phyloP scores from a whole-genome alignment of 2,797 vertebrate species.

The Acridotheres tristis region DNA sequence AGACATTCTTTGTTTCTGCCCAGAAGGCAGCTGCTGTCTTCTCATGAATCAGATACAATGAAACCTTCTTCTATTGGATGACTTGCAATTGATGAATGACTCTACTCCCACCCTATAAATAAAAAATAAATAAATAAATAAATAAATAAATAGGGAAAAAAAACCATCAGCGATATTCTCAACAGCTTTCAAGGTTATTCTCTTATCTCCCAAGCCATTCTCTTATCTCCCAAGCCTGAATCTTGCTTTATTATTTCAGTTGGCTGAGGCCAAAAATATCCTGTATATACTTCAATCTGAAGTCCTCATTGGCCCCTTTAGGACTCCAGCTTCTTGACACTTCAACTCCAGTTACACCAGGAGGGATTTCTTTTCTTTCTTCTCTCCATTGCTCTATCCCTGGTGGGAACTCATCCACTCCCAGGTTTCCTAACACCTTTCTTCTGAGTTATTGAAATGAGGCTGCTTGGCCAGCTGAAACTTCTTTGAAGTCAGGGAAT shows the following conservation, averaged over 20 bases:
- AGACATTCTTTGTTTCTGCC: neutral
- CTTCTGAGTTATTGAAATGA: conserved; percentile 58
- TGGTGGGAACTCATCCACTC: conserved; percentile 4
- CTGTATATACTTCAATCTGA: neutral
- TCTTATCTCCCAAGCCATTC: neutral
- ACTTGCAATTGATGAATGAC: neutral
- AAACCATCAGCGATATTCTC: neutral
- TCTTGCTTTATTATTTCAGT: neutral
- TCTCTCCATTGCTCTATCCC: neutral
- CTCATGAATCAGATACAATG: neutral
- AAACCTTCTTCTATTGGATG: neutral
- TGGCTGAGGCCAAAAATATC: neutral
- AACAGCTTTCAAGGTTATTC: neutral
- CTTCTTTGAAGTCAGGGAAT: conserved; percentile 54
- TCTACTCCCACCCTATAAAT: neutral
- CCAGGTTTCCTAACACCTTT: conserved; percentile 30
- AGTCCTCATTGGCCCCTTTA: neutral
- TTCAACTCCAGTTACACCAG: neutral
- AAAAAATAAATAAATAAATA: neutral
- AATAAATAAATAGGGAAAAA: neutral
- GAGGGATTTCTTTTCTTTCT: conserved; percentile 29
- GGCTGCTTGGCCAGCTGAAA: conserved; percentile 41
- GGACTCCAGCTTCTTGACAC: neutral
- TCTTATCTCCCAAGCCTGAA: neutral
- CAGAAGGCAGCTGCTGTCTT: neutral